Conservation (phyloP, 2,888 invertebrate species). For the Mythimna vitellina region DNA sequence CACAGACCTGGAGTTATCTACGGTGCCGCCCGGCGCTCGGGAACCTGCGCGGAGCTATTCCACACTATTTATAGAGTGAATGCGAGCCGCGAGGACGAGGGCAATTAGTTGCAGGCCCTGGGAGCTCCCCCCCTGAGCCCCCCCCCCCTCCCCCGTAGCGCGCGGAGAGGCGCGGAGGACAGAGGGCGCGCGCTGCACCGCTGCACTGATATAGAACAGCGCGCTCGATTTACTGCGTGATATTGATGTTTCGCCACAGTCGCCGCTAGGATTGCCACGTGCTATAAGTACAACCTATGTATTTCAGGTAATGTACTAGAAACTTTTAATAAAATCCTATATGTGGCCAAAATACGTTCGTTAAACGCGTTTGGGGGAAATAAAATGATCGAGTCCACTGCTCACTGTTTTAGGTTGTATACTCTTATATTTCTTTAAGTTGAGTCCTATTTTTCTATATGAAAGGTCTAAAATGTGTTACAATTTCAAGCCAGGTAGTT, state of each 20-base stretch:
- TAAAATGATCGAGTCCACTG: no score
- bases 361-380: no score
- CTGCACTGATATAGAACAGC: slow-evolving; percentile 13
- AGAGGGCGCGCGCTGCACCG: slow-evolving; percentile 12
- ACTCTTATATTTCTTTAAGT: no score
- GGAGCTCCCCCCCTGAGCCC: not conserved
- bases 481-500: no score
- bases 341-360: no score
- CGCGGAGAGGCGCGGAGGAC: not conserved
- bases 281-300: no score
- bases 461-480: no score
- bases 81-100: slow-evolving; percentile 50
- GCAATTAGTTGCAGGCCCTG: slow-evolving; percentile 61
- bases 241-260: slow-evolving; percentile 30
- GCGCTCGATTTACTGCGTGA: not conserved
- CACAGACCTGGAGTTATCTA: not conserved
- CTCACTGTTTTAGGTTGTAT: no score
- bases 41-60: slow-evolving; percentile 7
- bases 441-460: no score
- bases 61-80: slow-evolving; percentile 60
- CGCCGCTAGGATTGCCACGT: not conserved
- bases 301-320: no score
- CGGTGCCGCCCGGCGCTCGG: not conserved
- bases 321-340: no score
- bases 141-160: not conserved